Evolutionary conservation across 2,113 vertebrate species (phyloP), one percentile per base, ranked within the genome.

Genomic region (Spea bombifrons): DNA sequence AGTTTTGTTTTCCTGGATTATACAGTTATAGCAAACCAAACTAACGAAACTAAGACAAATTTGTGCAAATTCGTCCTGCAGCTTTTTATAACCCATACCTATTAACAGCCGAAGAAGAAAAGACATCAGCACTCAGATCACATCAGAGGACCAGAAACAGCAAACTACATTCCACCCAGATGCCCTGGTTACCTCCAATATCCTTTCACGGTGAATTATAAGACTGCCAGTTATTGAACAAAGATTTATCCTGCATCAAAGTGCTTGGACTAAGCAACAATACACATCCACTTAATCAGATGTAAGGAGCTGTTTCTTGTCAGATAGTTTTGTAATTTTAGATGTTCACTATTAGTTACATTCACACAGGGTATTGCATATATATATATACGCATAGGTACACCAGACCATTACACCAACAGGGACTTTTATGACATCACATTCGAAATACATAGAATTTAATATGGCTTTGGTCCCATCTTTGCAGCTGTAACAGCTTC

Each of bases 181-280:
- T 78, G 48, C 48, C 76, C 69, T 72, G 66, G 76, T 72, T 78
- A 72, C 76, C 65, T 78, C 70, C 72, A 72, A 78, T 69, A 72
- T 78, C 72, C 76, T 78, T 78, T 78, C 61, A 78, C 72, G 53
- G 30, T 66, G 76, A 78, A 78, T 78, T 78, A 78, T 69, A 78
- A 52, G 76, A 57, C 69, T 78, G 76, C 72, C 76, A 78, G 76
- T 78, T 69, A 52, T 30, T 30, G 76, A 72, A 78, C 76, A 78
- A 78, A 78, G 76, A 72, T 78, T 78, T 78, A 78, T 78, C 76
- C 76, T 64, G 61, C 69, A 46, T 46, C 48, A 46, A 59, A 63
- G 59, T 72, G 57, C 59, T 66, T 72, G 72, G 47, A 72, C 61
- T 47, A 55, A 72, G 76, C 46, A 77, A 70, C 76, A 72, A 59